Percentiles rank a stretch among this genome's conserved stretches.
Conservation (phyloP, 2,797 vertebrate species). For the Melanotaenia maccullochi region DNA sequence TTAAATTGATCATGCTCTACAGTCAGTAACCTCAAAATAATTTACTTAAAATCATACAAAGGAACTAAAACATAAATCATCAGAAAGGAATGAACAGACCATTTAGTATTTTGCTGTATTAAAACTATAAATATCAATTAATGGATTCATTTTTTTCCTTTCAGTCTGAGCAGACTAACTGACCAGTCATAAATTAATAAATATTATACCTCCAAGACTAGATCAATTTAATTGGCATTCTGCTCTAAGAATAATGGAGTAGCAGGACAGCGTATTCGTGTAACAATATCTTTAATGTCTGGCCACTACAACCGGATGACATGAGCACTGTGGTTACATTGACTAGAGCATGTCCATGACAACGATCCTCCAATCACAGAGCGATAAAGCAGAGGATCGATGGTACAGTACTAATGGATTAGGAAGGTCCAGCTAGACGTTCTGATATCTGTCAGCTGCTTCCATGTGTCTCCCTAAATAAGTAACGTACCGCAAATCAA, state of each 20-base stretch:
- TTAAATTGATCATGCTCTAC: neutral
- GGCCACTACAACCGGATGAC: conserved; percentile 14
- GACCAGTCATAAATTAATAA: neutral
- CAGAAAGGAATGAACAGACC: neutral
- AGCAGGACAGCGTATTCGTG: neutral
- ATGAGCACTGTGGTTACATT: conserved; percentile 33
- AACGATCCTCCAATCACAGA: neutral
- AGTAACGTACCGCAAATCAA: conserved; percentile 54
- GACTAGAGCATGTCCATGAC: conserved; percentile 34
- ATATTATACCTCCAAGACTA: neutral
- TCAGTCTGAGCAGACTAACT: neutral
- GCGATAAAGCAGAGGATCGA: conserved; percentile 46
- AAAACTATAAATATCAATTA: neutral
- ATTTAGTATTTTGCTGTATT: neutral
- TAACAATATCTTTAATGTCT: neutral
- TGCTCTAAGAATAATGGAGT: neutral
- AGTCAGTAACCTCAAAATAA: neutral
- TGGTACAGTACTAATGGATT: conserved; percentile 73
- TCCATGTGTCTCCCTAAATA: conserved; percentile 62
- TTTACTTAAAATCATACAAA: neutral
- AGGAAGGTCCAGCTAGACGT: conserved; percentile 51
- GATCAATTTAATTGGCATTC: neutral
- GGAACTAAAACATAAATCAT: neutral
- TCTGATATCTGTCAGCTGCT: conserved; percentile 62
- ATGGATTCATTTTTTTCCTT: neutral